Evolutionary conservation across 2,888 invertebrate genomes (phyloP), one percentile per base, ranked within the genome.

Genomic region (Pollenia griseotomentosa): DNA sequence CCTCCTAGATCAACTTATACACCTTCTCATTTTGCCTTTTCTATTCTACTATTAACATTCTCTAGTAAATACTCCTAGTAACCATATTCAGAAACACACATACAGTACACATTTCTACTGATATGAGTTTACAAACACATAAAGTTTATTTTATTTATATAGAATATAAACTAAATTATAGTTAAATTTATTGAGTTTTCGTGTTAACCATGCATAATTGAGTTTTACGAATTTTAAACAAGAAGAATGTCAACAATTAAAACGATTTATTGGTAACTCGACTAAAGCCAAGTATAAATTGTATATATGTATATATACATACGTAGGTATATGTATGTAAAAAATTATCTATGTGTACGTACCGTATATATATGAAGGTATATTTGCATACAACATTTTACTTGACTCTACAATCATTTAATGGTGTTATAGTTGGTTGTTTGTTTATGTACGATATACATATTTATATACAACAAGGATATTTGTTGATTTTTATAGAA

Each of bases 151-250:
- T 71, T 86, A 73, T 74, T 82, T 73, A 75, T 79, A 44, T 71
- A 55, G 80, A 77, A 77, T 75, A 73, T 66, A 78, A 87, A 86
- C 77, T 86, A 86, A 91, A 90, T 91, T 91, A 90, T 90, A 90
- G 89, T 90, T 89, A 91, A 91, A 91, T 91, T 91, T 91, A 91
- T 91, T 91, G 91, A 91, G 92, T 91, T 91, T 92, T 91, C 92
- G 92, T 92, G 92, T 91, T 92, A 92, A 91, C 92, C 91, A 91
- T 91, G 92, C 92, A 92, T 91, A 91, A 91, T 91, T 92, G 91
- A 91, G 91, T 92, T 92, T 90, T 90, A 89, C 85, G 88, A 88
- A 88, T 87, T 89, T 87, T 88, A 89, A 88, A 87, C 88, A 84
- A 87, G 88, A 88, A 88, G 88, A 87, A 89, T 88, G 89, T 89